These are phyloP conservation scores for Picathartes gymnocephalus DNA, from an alignment of 2,113 vertebrate genomes.

Conservation along the genomic window DNA sequence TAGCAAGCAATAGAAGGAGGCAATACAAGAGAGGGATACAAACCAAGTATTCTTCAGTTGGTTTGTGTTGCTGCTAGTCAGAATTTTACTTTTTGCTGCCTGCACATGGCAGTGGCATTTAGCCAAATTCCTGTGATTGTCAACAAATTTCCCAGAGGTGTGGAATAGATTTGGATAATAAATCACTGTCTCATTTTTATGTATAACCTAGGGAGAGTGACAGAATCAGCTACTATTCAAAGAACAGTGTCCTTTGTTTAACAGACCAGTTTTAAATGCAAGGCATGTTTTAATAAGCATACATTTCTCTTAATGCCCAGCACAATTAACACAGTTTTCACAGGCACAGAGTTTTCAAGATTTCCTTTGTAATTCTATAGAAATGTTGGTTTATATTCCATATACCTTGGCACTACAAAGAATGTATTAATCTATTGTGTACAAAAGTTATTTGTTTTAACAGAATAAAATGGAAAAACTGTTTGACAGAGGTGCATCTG, in stretches of 20 bases:
- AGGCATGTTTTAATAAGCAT: neutral
- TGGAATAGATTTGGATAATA: neutral
- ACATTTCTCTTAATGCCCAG: neutral
- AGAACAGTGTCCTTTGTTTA: neutral
- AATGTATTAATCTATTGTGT: neutral
- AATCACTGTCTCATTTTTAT: neutral
- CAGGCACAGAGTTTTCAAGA: neutral
- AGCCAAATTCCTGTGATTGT: too few species aligned
- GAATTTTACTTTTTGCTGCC: neutral
- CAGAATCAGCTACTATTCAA: neutral
- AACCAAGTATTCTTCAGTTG: neutral
- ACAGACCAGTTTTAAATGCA: neutral
- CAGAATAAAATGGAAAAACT: neutral
- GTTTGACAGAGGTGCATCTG: neutral
- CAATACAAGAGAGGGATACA: neutral
- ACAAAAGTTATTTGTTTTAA: neutral
- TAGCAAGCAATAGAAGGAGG: neutral
- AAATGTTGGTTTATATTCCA: neutral
- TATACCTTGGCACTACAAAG: neutral
- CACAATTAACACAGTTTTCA: neutral
- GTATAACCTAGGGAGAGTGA: neutral
- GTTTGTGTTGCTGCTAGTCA: neutral
- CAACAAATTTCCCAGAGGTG: neutral
- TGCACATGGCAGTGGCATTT: neutral
- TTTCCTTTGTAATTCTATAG: neutral